Percentiles rank a stretch among this genome's conserved stretches.
Conservation (phyloP, 2,888 invertebrate genomes). For the Stenoptilia bipunctidactyla region DNA sequence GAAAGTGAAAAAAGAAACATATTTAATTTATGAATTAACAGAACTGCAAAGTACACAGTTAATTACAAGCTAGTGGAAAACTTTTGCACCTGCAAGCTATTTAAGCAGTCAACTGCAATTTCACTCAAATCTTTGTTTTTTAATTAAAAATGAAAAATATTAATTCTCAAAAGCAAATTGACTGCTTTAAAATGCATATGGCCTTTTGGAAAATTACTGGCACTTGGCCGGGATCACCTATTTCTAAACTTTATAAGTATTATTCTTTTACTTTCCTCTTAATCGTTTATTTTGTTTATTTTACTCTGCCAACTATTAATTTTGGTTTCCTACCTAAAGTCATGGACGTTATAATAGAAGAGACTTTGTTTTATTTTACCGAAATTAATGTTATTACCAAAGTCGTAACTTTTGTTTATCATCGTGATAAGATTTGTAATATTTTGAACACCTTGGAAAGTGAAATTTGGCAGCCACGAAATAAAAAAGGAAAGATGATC, state of each 20-base stretch:
- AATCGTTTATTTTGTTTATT: conserved; percentile 23
- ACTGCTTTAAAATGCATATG: conserved; percentile 33
- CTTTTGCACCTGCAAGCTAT: no score
- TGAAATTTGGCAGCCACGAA: conserved; percentile 30
- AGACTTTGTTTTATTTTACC: conserved; percentile 38
- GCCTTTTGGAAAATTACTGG: conserved; percentile 32
- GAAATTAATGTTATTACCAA: conserved; percentile 28
- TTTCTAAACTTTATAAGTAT: conserved; percentile 19
- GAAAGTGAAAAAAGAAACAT: no score
- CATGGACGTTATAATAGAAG: conserved; percentile 30
- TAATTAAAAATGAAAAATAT: no score
- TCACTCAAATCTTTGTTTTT: no score
- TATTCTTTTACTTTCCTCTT: conserved; percentile 24
- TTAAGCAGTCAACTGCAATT: no score
- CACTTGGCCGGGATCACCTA: conserved; percentile 23
- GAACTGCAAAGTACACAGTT: no score
- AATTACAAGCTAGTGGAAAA: no score
- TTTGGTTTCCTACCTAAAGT: conserved; percentile 30
- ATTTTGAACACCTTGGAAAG: conserved; percentile 29
- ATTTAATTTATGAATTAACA: no score
- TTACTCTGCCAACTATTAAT: conserved; percentile 25
- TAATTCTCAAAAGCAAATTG: conserved; percentile 21
- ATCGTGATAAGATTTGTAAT: conserved; percentile 23
- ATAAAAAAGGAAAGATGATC: conserved; percentile 21
- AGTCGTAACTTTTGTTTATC: conserved; percentile 28